Percentiles rank a stretch among this genome's conserved stretches.
Conservation (phyloP, 2,888 invertebrate genomes). For the Disparrhopalites patrizii region DNA sequence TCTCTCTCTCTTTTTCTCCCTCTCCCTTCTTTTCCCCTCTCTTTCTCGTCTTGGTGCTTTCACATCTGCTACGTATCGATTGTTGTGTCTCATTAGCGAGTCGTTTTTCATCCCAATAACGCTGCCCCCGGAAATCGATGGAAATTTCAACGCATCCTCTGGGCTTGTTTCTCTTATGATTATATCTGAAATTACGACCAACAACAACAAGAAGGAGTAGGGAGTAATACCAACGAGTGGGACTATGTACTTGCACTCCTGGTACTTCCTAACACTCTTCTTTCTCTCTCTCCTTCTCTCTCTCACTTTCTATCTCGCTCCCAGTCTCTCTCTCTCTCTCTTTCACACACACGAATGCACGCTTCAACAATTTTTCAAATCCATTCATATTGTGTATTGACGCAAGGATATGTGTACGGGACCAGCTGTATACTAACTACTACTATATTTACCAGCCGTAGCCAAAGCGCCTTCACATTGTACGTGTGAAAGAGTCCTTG, state of each 20-base stretch:
- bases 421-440: too few relatives aligned
- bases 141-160: constrained; percentile 1
- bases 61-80: constrained; percentile 27
- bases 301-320: background rate
- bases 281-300: background rate
- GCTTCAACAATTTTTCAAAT: constrained; percentile 30
- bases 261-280: background rate
- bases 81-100: constrained; percentile 31
- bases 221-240: too few relatives aligned
- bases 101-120: constrained; percentile 29
- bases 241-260: background rate
- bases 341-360: constrained; percentile 7
- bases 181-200: too few relatives aligned
- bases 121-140: constrained; percentile 6
- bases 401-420: too few relatives aligned
- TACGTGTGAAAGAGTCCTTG: too few relatives aligned
- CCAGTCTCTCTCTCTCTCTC: background rate
- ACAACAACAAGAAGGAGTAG: too few relatives aligned
- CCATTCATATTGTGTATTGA: constrained; percentile 8
- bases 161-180: too few relatives aligned
- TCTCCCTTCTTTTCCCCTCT: background rate
- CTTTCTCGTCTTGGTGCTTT: background rate
- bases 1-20: background rate
- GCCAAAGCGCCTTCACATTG: too few relatives aligned
- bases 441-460: too few relatives aligned